These are phyloP conservation scores for Drosophila ochracea DNA, from an alignment of 2,888 invertebrate genomes.

Conservation along the genomic window DNA sequence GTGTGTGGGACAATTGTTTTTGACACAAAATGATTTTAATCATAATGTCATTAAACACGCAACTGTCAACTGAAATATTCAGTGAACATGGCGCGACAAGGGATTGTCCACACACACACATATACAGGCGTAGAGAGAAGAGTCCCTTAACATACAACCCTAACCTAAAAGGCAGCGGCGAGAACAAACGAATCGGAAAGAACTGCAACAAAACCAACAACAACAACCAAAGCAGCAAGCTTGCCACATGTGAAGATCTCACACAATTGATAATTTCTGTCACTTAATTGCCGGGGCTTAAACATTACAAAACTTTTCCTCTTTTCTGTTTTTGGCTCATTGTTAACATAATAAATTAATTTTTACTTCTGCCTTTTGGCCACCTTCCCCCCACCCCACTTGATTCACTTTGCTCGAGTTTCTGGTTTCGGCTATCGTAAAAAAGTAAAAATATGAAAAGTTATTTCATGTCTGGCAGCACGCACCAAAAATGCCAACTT, in stretches of 20 bases:
- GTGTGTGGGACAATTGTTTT: constrained; percentile 71
- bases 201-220: constrained; percentile 16
- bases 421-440: constrained; percentile 24
- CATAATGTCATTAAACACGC: constrained; percentile 79
- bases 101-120: constrained; percentile 36
- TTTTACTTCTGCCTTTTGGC: constrained; percentile 27
- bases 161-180: constrained; percentile 44
- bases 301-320: constrained; percentile 73
- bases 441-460: constrained; percentile 55
- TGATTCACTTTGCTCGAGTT: constrained; percentile 25
- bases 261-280: constrained; percentile 71
- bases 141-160: background rate
- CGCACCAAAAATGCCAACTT: constrained; percentile 53
- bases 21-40: constrained; percentile 79
- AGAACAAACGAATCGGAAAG: constrained; percentile 49
- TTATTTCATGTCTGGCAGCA: constrained; percentile 46
- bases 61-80: constrained; percentile 65
- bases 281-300: constrained; percentile 78
- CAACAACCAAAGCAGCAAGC: constrained; percentile 1
- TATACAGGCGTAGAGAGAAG: background rate
- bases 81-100: constrained; percentile 58
- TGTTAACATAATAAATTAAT: constrained; percentile 79
- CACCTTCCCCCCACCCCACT: background rate
- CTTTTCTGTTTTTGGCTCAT: constrained; percentile 33
- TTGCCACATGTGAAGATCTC: constrained; percentile 73